Conservation (phyloP, 2,888 invertebrate species). For the Mesoligia furuncula region DNA sequence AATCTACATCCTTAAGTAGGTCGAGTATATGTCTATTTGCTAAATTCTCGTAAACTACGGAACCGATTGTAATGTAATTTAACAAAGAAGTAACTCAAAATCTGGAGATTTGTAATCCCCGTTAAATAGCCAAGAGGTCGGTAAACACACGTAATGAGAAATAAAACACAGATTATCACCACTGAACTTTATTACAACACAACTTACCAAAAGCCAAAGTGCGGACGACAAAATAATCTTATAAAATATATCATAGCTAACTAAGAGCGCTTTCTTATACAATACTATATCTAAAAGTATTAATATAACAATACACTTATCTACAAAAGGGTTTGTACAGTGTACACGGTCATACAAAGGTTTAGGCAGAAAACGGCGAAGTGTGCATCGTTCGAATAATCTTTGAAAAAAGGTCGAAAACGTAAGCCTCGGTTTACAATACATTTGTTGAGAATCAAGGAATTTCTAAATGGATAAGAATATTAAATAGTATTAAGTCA, state of each 20-base stretch:
- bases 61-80: no score
- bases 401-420: conserved; percentile 8
- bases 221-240: conserved; percentile 60
- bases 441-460: neutral
- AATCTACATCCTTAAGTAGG: no score
- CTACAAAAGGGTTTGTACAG: conserved; percentile 58
- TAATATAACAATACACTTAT: conserved; percentile 65
- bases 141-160: neutral
- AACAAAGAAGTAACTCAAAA: no score
- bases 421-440: neutral
- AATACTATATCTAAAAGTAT: conserved; percentile 67
- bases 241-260: conserved; percentile 62
- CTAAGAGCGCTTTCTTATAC: conserved; percentile 62
- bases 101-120: no score
- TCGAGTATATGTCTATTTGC: no score
- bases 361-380: conserved; percentile 8
- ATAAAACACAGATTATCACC: conserved; percentile 32
- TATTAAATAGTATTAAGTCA: neutral
- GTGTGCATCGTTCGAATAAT: neutral
- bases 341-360: conserved; percentile 38
- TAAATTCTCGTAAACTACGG: no score
- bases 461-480: neutral
- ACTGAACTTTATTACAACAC: conserved; percentile 65
- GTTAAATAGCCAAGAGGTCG: no score
- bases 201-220: conserved; percentile 58